phyloP scores from a whole-genome alignment of 2,113 vertebrate species.

The Trogon surrucura region DNA sequence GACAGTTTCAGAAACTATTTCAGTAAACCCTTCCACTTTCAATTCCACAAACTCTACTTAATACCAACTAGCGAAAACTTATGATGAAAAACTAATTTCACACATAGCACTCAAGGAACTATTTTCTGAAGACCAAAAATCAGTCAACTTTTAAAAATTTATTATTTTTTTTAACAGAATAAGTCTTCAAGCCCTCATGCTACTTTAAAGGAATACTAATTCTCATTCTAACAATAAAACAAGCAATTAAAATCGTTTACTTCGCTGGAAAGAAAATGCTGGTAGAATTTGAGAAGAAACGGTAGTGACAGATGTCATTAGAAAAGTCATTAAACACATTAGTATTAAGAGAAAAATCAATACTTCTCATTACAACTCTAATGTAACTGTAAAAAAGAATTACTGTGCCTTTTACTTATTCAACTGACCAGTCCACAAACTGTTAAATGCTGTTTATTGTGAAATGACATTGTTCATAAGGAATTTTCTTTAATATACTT shows the following conservation, averaged over 20 bases:
- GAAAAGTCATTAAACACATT: conserved; percentile 38
- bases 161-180: background rate
- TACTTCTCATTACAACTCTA: conserved; percentile 24
- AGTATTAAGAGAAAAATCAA: conserved; percentile 42
- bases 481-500: background rate
- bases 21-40: background rate
- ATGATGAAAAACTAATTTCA: background rate
- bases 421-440: background rate
- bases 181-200: background rate
- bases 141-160: background rate
- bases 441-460: background rate
- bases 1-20: background rate
- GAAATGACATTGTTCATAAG: background rate
- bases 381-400: conserved; percentile 4
- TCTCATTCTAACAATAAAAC: background rate
- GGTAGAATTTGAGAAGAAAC: conserved; percentile 23
- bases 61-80: background rate
- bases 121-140: background rate
- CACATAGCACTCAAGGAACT: background rate
- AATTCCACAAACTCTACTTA: background rate
- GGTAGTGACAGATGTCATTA: conserved; percentile 16
- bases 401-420: background rate
- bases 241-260: conserved; percentile 24
- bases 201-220: background rate
- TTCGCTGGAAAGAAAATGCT: background rate